Percentiles rank a stretch among this genome's conserved stretches.
These are phyloP conservation scores for Cecidostiba fungosa DNA, from an alignment of 2,888 invertebrate species.

Conservation along the genomic window DNA sequence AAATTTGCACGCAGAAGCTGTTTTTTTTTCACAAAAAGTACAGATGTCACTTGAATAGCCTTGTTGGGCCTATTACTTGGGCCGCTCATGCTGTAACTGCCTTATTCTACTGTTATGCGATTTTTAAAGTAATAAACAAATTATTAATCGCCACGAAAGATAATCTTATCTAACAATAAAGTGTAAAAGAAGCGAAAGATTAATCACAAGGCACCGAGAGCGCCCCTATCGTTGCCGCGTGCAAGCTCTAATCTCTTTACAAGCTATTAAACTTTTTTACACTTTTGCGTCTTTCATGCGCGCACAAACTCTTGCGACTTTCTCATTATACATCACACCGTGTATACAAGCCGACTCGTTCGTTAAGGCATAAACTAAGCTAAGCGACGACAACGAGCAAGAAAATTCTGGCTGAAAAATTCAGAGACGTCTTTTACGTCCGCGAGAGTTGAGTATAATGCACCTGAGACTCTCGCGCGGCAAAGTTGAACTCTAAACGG, in stretches of 20 bases:
- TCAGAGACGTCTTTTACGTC: neutral
- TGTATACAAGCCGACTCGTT: neutral
- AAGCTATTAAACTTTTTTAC: constrained; percentile 54
- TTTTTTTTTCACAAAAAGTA: no score
- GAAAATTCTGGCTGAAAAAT: neutral
- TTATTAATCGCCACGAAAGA: neutral
- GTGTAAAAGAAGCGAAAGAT: constrained; percentile 31
- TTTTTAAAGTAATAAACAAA: no score
- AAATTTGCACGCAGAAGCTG: no score
- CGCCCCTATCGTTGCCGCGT: neutral
- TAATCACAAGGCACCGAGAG: neutral
- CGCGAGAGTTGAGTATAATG: neutral
- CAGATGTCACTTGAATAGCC: no score
- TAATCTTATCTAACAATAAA: constrained; percentile 18
- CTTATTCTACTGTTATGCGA: no score
- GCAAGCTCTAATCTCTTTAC: constrained; percentile 46
- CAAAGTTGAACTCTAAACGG: neutral
- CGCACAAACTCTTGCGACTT: neutral
- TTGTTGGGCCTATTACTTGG: no score
- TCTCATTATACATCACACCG: neutral
- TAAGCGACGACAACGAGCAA: neutral
- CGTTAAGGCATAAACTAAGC: constrained; percentile 3
- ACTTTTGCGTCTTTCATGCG: neutral
- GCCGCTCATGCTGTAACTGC: no score
- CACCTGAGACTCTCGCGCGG: neutral